Percentiles rank a stretch among this genome's conserved stretches.
Evolutionary conservation across 2,888 invertebrate species (phyloP).

Genomic region (Athrips mouffetella): DNA sequence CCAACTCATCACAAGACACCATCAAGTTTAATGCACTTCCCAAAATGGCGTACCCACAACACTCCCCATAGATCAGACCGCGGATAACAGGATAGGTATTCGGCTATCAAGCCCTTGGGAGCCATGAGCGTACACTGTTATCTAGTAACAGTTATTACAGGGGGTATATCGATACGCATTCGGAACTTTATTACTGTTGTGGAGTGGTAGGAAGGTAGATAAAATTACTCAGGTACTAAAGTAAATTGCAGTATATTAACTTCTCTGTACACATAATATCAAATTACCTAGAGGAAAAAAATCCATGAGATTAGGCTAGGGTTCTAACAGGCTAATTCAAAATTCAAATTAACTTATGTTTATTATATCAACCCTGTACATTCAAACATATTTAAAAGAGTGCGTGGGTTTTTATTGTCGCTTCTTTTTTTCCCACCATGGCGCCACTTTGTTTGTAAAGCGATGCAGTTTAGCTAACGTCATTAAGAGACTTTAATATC

Average conservation of each 20-base stretch:
- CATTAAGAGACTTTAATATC: too few species aligned
- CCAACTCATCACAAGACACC: background rate
- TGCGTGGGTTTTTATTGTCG: too few species aligned
- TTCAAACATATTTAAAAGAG: too few species aligned
- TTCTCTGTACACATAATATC: background rate
- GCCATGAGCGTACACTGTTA: slow-evolving; percentile 14
- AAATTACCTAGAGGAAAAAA: background rate
- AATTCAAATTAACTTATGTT: too few species aligned
- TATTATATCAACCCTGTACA: too few species aligned
- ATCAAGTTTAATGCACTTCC: slow-evolving; percentile 2
- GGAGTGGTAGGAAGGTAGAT: background rate
- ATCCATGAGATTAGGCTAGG: too few species aligned
- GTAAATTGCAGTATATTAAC: background rate
- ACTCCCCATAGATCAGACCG: slow-evolving; percentile 12
- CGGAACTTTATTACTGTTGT: slow-evolving; percentile 13
- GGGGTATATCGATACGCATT: slow-evolving; percentile 5
- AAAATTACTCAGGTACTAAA: background rate
- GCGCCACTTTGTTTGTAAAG: too few species aligned
- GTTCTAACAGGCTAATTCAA: too few species aligned
- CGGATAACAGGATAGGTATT: slow-evolving; percentile 9
- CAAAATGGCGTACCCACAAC: slow-evolving; percentile 1
- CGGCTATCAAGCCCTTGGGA: slow-evolving; percentile 14
- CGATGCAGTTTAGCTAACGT: too few species aligned
- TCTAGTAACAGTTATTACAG: slow-evolving; percentile 15
- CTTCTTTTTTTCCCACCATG: too few species aligned